Percentiles rank a stretch among this genome's conserved stretches.
These are phyloP conservation scores for Tachina fera DNA, from an alignment of 2,888 invertebrate genomes.

Conservation along the genomic window DNA sequence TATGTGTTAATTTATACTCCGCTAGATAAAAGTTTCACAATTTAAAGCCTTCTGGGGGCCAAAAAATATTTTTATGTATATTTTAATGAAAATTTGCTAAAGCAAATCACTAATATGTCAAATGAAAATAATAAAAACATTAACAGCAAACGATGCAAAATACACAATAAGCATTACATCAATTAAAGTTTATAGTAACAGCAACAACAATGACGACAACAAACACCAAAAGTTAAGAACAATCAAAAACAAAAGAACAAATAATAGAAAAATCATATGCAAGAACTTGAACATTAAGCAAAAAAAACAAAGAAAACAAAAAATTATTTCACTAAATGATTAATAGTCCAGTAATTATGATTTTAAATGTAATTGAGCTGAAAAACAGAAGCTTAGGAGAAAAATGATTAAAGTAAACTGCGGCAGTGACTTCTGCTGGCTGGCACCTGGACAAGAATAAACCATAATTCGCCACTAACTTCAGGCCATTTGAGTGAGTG, in stretches of 20 bases:
- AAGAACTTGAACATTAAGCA: background rate
- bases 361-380: conserved; percentile 71
- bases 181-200: conserved; percentile 38
- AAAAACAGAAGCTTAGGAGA: conserved; percentile 64
- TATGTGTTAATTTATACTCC: too few species aligned
- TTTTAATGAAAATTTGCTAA: background rate
- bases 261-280: conserved; percentile 19
- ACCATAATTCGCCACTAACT: conserved; percentile 13
- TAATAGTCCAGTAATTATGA: conserved; percentile 69
- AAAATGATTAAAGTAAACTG: conserved; percentile 42
- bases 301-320: conserved; percentile 12
- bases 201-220: background rate
- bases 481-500: conserved; percentile 47
- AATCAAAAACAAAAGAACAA: conserved; percentile 34
- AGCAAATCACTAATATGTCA: conserved; percentile 16
- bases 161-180: conserved; percentile 19
- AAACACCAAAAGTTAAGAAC: conserved; percentile 31
- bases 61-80: conserved; percentile 1
- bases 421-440: conserved; percentile 10
- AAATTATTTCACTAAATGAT: conserved; percentile 59
- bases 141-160: background rate
- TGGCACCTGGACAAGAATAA: conserved; percentile 42
- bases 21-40: background rate
- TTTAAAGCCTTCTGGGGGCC: background rate
- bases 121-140: background rate